Conservation (phyloP, 2,797 vertebrate species). For the Poeciliopsis gracilis region DNA sequence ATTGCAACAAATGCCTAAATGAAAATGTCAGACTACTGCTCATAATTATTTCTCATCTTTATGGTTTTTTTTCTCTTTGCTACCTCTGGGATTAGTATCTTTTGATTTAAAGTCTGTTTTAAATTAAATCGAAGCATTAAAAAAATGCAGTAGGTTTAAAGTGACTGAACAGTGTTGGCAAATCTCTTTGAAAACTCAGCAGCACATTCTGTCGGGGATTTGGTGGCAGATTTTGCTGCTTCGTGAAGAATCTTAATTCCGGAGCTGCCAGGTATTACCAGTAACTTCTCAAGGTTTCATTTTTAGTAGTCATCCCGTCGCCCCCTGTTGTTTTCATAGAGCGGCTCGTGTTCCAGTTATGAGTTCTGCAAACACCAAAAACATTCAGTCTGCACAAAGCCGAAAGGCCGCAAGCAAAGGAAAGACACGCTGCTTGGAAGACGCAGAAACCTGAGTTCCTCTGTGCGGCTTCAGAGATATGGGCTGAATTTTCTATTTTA, state of each 20-base stretch:
- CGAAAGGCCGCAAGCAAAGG: background rate
- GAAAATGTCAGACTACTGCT: background rate
- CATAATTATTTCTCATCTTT: background rate
- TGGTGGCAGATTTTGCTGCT: background rate
- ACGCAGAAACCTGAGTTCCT: background rate
- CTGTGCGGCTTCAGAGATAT: background rate
- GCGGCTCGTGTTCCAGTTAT: background rate
- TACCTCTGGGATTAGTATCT: background rate
- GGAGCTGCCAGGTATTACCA: background rate
- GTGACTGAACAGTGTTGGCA: background rate
- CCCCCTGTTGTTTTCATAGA: background rate
- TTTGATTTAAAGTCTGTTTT: background rate
- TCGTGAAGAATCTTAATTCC: background rate
- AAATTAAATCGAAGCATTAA: background rate
- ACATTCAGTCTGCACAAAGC: background rate
- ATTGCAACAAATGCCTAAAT: background rate
- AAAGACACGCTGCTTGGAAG: background rate
- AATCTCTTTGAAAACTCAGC: background rate
- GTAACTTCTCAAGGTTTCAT: background rate
- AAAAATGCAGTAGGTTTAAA: background rate
- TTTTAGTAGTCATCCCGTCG: background rate
- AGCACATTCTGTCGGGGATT: background rate
- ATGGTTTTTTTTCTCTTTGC: background rate
- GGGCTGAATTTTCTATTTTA: background rate
- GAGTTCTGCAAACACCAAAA: background rate